Evolutionary conservation across 2,113 vertebrate species (phyloP), one percentile per base, ranked within the genome.

Genomic region (Podarcis raffonei): DNA sequence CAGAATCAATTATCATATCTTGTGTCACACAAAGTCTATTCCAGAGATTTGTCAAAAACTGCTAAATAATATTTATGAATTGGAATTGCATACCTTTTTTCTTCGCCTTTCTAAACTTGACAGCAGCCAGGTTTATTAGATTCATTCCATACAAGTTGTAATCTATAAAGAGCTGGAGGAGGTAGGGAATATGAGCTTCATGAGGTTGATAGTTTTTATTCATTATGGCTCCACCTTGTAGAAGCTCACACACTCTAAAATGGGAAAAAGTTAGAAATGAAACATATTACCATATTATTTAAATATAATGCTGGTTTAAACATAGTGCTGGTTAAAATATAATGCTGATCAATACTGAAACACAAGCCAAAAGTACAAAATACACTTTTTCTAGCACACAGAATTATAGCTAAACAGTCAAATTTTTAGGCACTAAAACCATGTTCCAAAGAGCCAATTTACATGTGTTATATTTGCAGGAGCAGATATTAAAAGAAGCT

Each of bases 91-190:
- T 95, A 99, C 98, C 97, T 98, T 97, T 97, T 91, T 92, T 97
- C 80, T 92, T 96, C 86, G 95, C 94, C 89, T 95, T 97, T 95
- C 99, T 97, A 96, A 99, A 99, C 97, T 99, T 99, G 89, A 99
- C 98, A 42, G 98, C 98, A 90, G 97, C 98, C 95, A 99, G 93
- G 94, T 98, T 98, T 90, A 99, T 94, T 97, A 99, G 96, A 96
- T 99, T 99, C 99, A 99, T 99, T 96, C 99, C 99, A 89, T 99
- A 99, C 86, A 99, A 97, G 94, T 99, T 99, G 97, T 99, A 99
- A 96, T 99, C 99, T 91, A 99, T 99, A 95, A 99, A 99, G 96
- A 99, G 97, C 93, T 99, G 99, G 85, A 99, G 98, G 94, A 99
- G 98, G 97, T 98, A 99, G 94, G 99, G 98, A 95, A 99, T 98